Evolutionary conservation across 1,140 invertebrate genomes (phyloP), one percentile per base, ranked within the genome.

Genomic region (Tetragnatha versicolor): DNA sequence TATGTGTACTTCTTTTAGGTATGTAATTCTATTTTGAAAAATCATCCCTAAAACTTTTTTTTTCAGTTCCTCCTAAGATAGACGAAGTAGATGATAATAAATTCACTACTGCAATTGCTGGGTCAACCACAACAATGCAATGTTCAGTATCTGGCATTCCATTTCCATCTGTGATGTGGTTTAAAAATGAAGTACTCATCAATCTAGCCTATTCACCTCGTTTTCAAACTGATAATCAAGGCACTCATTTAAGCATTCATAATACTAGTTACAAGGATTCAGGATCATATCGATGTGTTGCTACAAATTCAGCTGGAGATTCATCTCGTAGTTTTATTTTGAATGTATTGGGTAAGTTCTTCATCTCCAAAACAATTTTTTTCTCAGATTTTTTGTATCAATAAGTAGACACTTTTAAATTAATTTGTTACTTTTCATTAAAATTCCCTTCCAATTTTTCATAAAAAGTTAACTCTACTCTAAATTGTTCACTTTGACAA

Each of bases 261-360:
- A 51, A 66, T 53, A 2, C 73, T 66, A 12, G 27, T 10, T 17
- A 37, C 7, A 63, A 45, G 20, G 79, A 80, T 65, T 49, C 72
- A 5, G 72, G 63, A 33, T 47, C 51, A 17, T 80, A 76, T 63
- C 33, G 25, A 10, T 80, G 79, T 53, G 6, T 77, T 39, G 72
- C 79, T 31, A 63, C 31, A 1, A 80, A 80, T 45, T n/a, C 29
- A 27, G 79, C 66, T 53, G 79, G 79, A 37, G 72, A 77, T 69
- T 20, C 31, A n/a, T 49, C 63, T 45, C 31, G 55, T 9, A 22
- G 61, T 63, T 77, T 76, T 63, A 20, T 53, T 3, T 29, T 80
- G 5, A 69, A 51, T 63, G 47, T 80, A 17, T 77, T 80, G 63
- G 69, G 79, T 80, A 68, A 61, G n/a, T 51, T 5, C 12, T 55